These are phyloP conservation scores for Argyresthia albistria DNA, from an alignment of 2,888 invertebrate genomes.

Conservation along the genomic window DNA sequence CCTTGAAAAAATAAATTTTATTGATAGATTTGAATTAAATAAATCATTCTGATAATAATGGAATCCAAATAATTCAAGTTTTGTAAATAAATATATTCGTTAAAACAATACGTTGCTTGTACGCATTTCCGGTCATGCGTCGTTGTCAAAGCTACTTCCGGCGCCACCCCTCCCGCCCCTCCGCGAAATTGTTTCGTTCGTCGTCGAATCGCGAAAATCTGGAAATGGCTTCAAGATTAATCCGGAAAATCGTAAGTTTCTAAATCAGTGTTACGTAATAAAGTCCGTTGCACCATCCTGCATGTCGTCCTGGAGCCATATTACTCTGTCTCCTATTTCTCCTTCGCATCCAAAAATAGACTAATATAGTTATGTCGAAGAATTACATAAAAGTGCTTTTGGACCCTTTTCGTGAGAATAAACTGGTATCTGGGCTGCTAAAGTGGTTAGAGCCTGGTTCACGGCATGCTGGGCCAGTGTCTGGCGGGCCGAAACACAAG, in stretches of 20 bases:
- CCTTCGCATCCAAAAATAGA: constrained; percentile 64
- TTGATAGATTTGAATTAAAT: neutral
- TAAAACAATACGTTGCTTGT: neutral
- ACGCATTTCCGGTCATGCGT: constrained; percentile 65
- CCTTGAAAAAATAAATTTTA: neutral
- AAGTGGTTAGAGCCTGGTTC: constrained; percentile 42
- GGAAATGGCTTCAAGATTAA: constrained; percentile 70
- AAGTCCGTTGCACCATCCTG: constrained; percentile 25
- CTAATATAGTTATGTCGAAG: constrained; percentile 65
- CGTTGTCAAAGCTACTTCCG: constrained; percentile 45
- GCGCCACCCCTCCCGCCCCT: constrained; percentile 34
- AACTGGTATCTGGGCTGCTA: constrained; percentile 44
- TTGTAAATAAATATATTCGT: neutral
- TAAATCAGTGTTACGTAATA: constrained; percentile 38
- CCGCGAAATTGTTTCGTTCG: constrained; percentile 49
- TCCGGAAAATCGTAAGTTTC: constrained; percentile 69
- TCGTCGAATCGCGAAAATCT: constrained; percentile 44
- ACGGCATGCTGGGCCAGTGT: constrained; percentile 26
- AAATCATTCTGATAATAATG: neutral
- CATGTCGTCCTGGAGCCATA: constrained; percentile 33
- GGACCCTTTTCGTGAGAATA: constrained; percentile 68
- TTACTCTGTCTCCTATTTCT: constrained; percentile 25
- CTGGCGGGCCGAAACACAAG: constrained; percentile 37
- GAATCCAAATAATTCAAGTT: neutral
- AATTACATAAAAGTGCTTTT: constrained; percentile 71